Percentiles rank a stretch among this genome's conserved stretches.
These are phyloP conservation scores for Petrocephalus microphthalmus DNA, from an alignment of 2,113 vertebrate genomes.

Conservation along the genomic window DNA sequence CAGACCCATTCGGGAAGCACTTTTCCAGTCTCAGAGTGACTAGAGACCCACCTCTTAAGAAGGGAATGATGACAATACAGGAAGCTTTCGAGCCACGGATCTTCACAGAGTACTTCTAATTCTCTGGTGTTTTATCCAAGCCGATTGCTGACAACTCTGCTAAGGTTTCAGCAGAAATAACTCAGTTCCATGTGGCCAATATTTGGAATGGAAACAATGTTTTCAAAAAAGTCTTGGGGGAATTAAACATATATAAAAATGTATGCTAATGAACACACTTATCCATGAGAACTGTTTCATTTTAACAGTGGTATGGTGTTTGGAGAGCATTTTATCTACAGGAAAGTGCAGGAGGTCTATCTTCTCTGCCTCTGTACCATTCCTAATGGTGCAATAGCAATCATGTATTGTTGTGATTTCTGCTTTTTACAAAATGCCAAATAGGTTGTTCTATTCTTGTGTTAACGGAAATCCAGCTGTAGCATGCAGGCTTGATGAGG, in stretches of 20 bases:
- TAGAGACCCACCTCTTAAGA: constrained; percentile 48
- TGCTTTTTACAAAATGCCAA: background rate
- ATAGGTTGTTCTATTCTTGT: background rate
- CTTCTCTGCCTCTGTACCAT: background rate
- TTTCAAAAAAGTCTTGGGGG: background rate
- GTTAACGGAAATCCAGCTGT: background rate
- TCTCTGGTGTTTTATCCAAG: constrained; percentile 1
- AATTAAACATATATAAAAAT: background rate
- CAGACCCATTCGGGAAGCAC: constrained; percentile 64
- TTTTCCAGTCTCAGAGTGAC: constrained; percentile 52
- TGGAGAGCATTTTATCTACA: constrained; percentile 2
- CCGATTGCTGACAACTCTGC: background rate
- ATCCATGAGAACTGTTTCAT: background rate
- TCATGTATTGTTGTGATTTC: background rate
- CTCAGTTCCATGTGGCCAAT: background rate
- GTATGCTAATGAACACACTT: background rate
- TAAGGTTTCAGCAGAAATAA: background rate
- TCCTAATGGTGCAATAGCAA: background rate
- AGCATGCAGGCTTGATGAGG: background rate
- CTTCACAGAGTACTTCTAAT: constrained; percentile 23
- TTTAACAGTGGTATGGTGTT: background rate
- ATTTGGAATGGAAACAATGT: background rate
- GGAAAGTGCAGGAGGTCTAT: constrained; percentile 5
- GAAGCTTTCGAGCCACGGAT: constrained; percentile 49
- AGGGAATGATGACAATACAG: constrained; percentile 60